A percentile compares a stretch with the other conserved stretches of the same genome.
phyloP scores from a whole-genome alignment of 2,113 vertebrate genomes.

The Electrona antarctica region DNA sequence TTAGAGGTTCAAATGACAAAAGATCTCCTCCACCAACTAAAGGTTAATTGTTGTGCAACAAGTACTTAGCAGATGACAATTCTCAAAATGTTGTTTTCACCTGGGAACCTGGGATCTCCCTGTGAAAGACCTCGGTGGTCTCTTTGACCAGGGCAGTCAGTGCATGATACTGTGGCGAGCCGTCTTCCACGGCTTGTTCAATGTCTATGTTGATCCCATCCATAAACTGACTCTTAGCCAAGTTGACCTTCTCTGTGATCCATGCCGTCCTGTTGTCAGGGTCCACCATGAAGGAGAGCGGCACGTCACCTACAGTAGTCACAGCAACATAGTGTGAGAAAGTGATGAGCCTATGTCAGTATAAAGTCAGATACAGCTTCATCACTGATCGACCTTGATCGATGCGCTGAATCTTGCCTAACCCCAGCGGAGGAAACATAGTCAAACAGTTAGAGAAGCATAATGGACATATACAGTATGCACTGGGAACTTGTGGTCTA shows the following conservation, averaged over 20 bases:
- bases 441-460: neutral
- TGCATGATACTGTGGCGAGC: constrained; percentile 85
- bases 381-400: no score
- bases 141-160: constrained; percentile 90
- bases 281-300: constrained; percentile 81
- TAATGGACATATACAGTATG: neutral
- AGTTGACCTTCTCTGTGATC: constrained; percentile 84
- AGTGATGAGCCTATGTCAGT: neutral
- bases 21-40: no score
- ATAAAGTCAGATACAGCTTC: no score
- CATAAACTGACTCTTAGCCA: constrained; percentile 92
- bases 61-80: neutral
- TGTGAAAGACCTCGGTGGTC: constrained; percentile 89
- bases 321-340: neutral
- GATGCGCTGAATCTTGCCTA: no score
- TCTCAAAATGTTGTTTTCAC: constrained; percentile 65
- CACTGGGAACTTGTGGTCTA: no score
- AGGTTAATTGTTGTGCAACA: no score
- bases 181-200: constrained; percentile 84
- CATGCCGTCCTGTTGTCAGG: constrained; percentile 84
- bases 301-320: constrained; percentile 83
- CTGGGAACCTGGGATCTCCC: constrained; percentile 92
- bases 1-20: no score
- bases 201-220: constrained; percentile 97
- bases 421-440: no score